Base-by-base conservation (phyloP, 2,113 vertebrate species). In the Procavia capensis region DNA sequence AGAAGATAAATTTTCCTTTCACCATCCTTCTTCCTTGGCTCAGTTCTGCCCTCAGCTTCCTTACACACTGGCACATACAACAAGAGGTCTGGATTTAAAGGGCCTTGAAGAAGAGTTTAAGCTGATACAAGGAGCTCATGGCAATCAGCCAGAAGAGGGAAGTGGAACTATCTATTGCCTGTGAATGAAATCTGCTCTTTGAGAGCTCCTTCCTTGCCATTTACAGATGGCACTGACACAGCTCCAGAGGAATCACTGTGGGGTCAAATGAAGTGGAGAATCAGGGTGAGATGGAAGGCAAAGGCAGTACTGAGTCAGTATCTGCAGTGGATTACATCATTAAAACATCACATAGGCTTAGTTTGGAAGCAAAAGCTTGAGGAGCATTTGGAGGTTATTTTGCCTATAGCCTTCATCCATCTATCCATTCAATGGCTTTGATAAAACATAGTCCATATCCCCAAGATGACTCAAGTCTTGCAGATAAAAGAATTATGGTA, bases 141-240 rank as follows among this genome's bases (percentile, higher is more conserved):
- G 22, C n/a, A 8, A 4, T 66, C 74, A 43, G 27, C 19, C 64
- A 6, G 36, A 70, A 54, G 19, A 0, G 20, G 36, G 11, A 54
- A 50, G 39, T 9, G 13, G n/a, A 39, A 5, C 9, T 25, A 36
- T 24, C 9, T 25, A 36, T 24, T 41, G 27, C 20, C 19, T 17
- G 11, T 36, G 39, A 59, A 0, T 3, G 45, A 79, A 27, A 22
- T n/a, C 9, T 10, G 34, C 9, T 50, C 2, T 16, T 2, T 1
- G 36, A 0, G 0, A 54, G 9, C 2, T 61, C 39, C 16, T 86
- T 11, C 81, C 17, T 61, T 43, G 2, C 41, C 63, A 0, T 8
- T 83, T 22, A 3, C 14, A 45, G 66, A 5, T 34, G 17, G 61
- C 25, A 24, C 9, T 9, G 31, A 70, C 22, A 39, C 1, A 47